These are phyloP conservation scores for Stomatorhinus ivindoensis DNA, from an alignment of 2,113 vertebrate genomes.

Conservation along the genomic window DNA sequence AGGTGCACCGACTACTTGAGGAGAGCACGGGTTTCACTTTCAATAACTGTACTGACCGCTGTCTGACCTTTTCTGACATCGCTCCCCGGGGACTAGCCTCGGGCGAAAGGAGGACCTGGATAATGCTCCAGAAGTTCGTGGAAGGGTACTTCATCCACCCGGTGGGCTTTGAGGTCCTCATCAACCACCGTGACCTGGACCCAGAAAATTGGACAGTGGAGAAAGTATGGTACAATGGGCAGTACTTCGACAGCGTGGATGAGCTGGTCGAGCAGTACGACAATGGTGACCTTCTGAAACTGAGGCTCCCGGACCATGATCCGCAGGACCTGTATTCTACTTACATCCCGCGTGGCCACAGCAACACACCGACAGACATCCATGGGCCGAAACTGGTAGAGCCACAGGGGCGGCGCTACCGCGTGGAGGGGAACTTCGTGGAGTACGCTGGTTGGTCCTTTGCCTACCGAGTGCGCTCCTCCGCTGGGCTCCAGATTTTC, in stretches of 20 bases:
- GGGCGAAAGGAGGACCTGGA: conserved; percentile 72
- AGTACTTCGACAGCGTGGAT: conserved; percentile 62
- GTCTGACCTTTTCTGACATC: conserved; percentile 72
- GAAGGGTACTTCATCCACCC: conserved; percentile 84
- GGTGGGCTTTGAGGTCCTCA: conserved; percentile 73
- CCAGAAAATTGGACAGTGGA: conserved; percentile 62
- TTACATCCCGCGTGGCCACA: conserved; percentile 63
- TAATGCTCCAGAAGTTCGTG: conserved; percentile 72
- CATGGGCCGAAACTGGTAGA: conserved; percentile 69
- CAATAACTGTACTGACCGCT: conserved; percentile 59
- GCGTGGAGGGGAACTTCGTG: conserved; percentile 60
- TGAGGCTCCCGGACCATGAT: conserved; percentile 43
- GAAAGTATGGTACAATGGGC: conserved; percentile 77
- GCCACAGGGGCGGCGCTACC: conserved; percentile 68
- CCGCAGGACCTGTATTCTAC: conserved; percentile 63
- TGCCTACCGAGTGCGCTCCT: conserved; percentile 72
- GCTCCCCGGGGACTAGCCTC: conserved; percentile 70
- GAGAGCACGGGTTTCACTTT: conserved; percentile 65
- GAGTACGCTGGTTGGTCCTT: conserved; percentile 80
- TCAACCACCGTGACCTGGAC: conserved; percentile 68
- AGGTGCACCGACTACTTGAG: conserved; percentile 59
- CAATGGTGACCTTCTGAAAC: conserved; percentile 43
- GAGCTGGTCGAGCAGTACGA: conserved; percentile 65
- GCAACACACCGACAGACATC: conserved; percentile 42
- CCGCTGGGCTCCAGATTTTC: conserved; percentile 76